A percentile compares a stretch with the other conserved stretches of the same genome.
These are phyloP conservation scores for Uria lomvia DNA, from an alignment of 2,113 vertebrate species.

Conservation along the genomic window DNA sequence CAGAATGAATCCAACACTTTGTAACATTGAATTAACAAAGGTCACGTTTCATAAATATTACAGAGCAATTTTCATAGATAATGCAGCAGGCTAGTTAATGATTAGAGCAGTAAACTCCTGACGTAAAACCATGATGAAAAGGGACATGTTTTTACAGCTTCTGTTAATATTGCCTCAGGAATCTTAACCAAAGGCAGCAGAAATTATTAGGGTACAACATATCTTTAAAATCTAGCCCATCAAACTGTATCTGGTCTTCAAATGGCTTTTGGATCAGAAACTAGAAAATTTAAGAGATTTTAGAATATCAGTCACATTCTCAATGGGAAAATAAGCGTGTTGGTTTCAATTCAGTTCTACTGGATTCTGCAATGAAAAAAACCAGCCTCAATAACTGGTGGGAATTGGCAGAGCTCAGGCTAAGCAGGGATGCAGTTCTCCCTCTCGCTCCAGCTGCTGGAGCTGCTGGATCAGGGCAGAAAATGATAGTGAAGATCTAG, in stretches of 20 bases:
- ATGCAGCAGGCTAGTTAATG: slow-evolving; percentile 51
- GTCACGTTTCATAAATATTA: slow-evolving; percentile 67
- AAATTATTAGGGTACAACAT: not conserved
- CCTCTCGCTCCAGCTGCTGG: not conserved
- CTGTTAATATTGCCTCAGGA: not conserved
- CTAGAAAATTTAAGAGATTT: not conserved
- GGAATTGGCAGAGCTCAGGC: not conserved
- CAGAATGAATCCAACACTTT: slow-evolving; percentile 37
- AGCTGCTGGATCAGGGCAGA: not conserved
- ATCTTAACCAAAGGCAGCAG: slow-evolving; percentile 1
- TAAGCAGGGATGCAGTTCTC: not conserved
- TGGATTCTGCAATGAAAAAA: not conserved
- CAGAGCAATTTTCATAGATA: slow-evolving; percentile 58
- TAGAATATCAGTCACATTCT: not conserved
- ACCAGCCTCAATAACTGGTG: not conserved
- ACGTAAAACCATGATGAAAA: slow-evolving; percentile 28
- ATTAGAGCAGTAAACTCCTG: slow-evolving; percentile 48
- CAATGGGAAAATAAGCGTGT: not conserved
- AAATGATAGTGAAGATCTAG: not conserved
- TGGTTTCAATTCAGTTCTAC: not conserved
- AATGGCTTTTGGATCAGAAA: not conserved
- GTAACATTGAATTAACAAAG: slow-evolving; percentile 61
- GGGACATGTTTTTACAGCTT: slow-evolving; percentile 26
- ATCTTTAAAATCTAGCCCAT: not conserved
- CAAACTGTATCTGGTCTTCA: not conserved